phyloP scores from a whole-genome alignment of 2,797 vertebrate genomes.

The Microctenopoma steveboyesi region DNA sequence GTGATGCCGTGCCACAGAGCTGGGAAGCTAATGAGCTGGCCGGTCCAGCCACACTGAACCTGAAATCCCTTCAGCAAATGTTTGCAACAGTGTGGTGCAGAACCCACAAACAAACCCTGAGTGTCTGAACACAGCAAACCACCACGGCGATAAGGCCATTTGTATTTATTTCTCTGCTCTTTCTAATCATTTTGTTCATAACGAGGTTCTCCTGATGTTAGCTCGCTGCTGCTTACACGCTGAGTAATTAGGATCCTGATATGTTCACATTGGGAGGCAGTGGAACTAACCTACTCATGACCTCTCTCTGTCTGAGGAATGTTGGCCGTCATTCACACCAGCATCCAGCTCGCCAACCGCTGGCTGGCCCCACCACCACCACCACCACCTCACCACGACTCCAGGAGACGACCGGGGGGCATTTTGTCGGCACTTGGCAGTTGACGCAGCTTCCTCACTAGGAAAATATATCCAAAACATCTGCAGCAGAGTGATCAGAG shows the following conservation, averaged over 20 bases:
- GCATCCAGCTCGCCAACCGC: slow-evolving; percentile 35
- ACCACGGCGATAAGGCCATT: background rate
- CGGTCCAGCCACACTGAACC: slow-evolving; percentile 38
- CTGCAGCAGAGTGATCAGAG: slow-evolving; percentile 72
- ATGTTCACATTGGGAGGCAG: slow-evolving; percentile 45
- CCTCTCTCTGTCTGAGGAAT: slow-evolving; percentile 63
- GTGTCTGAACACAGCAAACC: slow-evolving; percentile 13
- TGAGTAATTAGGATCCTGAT: slow-evolving; percentile 46
- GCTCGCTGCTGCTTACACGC: slow-evolving; percentile 23
- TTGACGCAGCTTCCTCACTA: slow-evolving; percentile 59
- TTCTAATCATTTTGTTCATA: slow-evolving; percentile 23
- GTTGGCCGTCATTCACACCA: slow-evolving; percentile 60
- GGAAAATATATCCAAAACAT: slow-evolving; percentile 78
- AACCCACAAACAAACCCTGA: slow-evolving; percentile 28
- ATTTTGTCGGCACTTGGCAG: slow-evolving; percentile 60
- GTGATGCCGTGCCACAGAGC: slow-evolving; percentile 40
- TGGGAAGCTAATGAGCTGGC: slow-evolving; percentile 52
- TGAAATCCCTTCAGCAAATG: slow-evolving; percentile 62
- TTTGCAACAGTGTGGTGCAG: slow-evolving; percentile 50
- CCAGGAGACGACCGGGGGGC: slow-evolving; percentile 52
- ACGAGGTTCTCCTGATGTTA: slow-evolving; percentile 3
- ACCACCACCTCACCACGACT: slow-evolving; percentile 20
- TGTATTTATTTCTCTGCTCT: slow-evolving; percentile 10
- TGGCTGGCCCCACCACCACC: slow-evolving; percentile 26
- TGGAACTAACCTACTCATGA: slow-evolving; percentile 58